Conservation (phyloP, 1,140 invertebrate genomes). For the Drosophila suzukii region DNA sequence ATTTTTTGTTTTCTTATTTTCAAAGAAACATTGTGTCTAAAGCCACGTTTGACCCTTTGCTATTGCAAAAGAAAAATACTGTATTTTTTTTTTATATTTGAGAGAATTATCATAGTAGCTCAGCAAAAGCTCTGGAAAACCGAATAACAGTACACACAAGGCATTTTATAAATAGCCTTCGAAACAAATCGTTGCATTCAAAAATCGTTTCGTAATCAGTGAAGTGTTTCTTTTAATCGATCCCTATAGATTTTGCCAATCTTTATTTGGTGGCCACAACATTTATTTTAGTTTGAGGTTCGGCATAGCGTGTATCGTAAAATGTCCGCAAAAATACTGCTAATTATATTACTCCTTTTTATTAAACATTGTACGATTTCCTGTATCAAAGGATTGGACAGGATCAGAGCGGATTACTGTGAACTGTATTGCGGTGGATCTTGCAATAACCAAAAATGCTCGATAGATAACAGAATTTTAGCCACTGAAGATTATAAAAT, state of each 20-base stretch:
- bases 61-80: too few species aligned
- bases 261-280: too few species aligned
- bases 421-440: conserved; percentile 6
- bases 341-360: neutral
- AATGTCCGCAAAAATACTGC: neutral
- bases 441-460: neutral
- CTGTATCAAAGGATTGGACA: neutral
- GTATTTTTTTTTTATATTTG: too few species aligned
- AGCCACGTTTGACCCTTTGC: too few species aligned
- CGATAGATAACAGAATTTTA: neutral
- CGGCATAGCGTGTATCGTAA: neutral
- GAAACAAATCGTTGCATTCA: too few species aligned
- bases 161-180: too few species aligned
- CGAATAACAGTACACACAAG: too few species aligned
- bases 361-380: neutral
- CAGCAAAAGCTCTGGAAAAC: too few species aligned
- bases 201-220: neutral
- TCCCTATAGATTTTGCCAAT: too few species aligned
- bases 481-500: conserved; percentile 13
- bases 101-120: too few species aligned
- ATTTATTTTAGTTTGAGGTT: neutral
- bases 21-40: too few species aligned
- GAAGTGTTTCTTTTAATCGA: neutral
- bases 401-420: conserved; percentile 14
- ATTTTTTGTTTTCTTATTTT: too few species aligned